phyloP scores from a whole-genome alignment of 2,888 invertebrate species.

The Dasypogon diadema region DNA sequence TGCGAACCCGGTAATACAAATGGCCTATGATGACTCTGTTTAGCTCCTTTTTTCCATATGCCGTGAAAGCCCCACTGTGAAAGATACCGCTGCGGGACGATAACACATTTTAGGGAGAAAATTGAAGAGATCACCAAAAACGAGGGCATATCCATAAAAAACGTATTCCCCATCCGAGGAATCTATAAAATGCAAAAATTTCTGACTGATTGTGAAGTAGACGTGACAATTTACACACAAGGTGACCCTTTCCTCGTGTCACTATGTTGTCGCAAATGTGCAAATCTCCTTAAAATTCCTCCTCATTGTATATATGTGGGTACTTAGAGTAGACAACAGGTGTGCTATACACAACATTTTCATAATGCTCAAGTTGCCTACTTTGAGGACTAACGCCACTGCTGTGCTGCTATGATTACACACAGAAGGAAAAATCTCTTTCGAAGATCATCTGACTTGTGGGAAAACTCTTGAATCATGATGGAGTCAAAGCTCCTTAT shows the following conservation, averaged over 20 bases:
- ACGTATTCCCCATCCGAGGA: no score
- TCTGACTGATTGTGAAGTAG: no score
- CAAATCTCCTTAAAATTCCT: not conserved
- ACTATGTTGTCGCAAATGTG: not conserved
- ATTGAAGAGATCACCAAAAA: no score
- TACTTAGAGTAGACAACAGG: slow-evolving; percentile 21
- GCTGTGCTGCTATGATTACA: not conserved
- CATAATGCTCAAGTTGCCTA: slow-evolving; percentile 5
- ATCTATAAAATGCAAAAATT: no score
- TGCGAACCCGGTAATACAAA: slow-evolving; percentile 41
- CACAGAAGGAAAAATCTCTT: not conserved
- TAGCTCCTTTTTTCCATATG: not conserved
- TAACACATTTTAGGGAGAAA: no score
- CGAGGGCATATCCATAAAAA: no score
- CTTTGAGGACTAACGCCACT: not conserved
- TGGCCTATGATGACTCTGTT: slow-evolving; percentile 23
- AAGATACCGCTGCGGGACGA: no score
- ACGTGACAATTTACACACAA: no score
- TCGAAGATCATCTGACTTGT: not conserved
- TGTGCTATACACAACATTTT: not conserved
- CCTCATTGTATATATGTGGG: not conserved
- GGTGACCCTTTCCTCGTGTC: no score
- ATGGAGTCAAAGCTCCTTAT: slow-evolving; percentile 26
- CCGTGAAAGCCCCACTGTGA: not conserved
- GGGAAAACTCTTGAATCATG: slow-evolving; percentile 30